These are phyloP conservation scores for Hirtodrosophila cameraria DNA, from an alignment of 2,888 invertebrate genomes.

Conservation along the genomic window DNA sequence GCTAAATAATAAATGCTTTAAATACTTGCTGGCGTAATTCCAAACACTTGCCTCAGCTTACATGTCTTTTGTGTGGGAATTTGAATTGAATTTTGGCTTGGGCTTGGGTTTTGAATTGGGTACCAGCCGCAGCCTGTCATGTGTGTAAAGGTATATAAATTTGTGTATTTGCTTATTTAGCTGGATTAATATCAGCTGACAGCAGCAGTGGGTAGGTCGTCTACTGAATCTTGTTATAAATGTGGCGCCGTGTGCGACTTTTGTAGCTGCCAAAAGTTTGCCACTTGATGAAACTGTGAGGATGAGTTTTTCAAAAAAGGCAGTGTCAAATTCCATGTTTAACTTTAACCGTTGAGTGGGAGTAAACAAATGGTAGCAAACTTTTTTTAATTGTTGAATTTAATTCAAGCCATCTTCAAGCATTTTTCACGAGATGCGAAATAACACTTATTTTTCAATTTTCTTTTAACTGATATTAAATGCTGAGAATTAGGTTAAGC, in stretches of 20 bases:
- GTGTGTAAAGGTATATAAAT: constrained; percentile 10
- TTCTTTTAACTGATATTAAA: too few relatives aligned
- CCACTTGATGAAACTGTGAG: not conserved
- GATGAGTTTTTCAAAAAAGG: constrained; percentile 10
- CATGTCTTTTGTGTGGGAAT: constrained; percentile 39
- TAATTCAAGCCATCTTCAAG: too few relatives aligned
- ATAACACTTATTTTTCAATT: too few relatives aligned
- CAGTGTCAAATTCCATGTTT: constrained; percentile 10
- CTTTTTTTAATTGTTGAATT: constrained; percentile 36
- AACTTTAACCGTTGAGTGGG: constrained; percentile 22
- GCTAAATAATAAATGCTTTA: constrained; percentile 57
- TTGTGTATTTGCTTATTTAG: constrained; percentile 34
- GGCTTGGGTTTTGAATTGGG: not conserved
- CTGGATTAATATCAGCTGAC: constrained; percentile 43
- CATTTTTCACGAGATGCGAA: too few relatives aligned
- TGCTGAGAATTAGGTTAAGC: too few relatives aligned
- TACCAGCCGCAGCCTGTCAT: constrained; percentile 8
- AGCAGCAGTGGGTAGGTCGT: constrained; percentile 21
- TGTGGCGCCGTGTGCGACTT: constrained; percentile 40
- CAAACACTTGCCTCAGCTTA: constrained; percentile 52
- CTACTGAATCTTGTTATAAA: constrained; percentile 35
- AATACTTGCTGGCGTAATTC: constrained; percentile 55
- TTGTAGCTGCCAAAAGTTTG: constrained; percentile 41
- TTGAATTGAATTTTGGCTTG: constrained; percentile 5
- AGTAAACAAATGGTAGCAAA: constrained; percentile 21